Conservation (phyloP, 2,113 vertebrate species). For the Myxocyprinus asiaticus region DNA sequence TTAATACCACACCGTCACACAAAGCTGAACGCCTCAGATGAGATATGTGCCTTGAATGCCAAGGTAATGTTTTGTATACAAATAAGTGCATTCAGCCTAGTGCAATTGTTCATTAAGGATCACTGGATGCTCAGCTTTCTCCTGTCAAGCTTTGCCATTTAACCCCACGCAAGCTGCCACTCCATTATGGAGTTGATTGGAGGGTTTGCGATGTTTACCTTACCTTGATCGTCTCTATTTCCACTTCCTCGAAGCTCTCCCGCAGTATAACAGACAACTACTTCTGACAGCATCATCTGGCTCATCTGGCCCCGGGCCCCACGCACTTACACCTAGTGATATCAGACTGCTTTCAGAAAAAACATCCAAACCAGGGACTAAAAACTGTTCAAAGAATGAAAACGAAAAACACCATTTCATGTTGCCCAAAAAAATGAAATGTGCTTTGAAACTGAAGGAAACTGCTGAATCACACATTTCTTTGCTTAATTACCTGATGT, state of each 20-base stretch:
- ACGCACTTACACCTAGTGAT: slow-evolving; percentile 42
- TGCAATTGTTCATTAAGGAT: slow-evolving; percentile 76
- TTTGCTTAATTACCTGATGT: no score
- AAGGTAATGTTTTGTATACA: slow-evolving; percentile 76
- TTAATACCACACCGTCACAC: slow-evolving; percentile 75
- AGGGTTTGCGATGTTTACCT: slow-evolving; percentile 75
- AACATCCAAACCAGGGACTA: background rate
- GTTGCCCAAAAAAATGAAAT: no score
- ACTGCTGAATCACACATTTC: no score
- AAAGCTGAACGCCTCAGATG: slow-evolving; percentile 74
- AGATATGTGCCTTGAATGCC: slow-evolving; percentile 82
- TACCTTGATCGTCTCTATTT: slow-evolving; percentile 63
- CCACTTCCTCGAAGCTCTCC: slow-evolving; percentile 63
- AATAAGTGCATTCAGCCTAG: slow-evolving; percentile 60
- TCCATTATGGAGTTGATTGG: slow-evolving; percentile 76
- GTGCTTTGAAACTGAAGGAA: no score
- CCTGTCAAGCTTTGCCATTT: slow-evolving; percentile 66
- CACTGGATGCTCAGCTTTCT: slow-evolving; percentile 64
- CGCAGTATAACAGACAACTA: slow-evolving; percentile 59
- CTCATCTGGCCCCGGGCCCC: slow-evolving; percentile 17
- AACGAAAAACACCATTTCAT: no score
- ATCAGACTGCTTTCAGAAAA: slow-evolving; percentile 43
- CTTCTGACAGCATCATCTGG: slow-evolving; percentile 20
- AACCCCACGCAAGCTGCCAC: slow-evolving; percentile 69
- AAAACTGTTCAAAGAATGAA: no score